A percentile compares a stretch with the other conserved stretches of the same genome.
phyloP scores from a whole-genome alignment of 2,113 vertebrate species.

The Istiophorus platypterus region DNA sequence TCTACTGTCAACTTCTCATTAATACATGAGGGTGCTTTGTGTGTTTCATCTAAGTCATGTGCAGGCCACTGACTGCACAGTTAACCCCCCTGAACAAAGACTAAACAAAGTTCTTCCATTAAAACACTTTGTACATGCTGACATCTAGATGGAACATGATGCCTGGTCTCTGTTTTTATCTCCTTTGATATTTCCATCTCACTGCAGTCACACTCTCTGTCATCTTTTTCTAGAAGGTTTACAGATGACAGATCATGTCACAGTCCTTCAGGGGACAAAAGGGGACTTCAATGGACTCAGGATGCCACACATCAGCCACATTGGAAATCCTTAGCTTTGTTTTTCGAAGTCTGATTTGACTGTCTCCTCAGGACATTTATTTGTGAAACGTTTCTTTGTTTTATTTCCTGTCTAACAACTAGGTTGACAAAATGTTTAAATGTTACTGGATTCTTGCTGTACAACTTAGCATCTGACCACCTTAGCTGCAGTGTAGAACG shows the following conservation, averaged over 20 bases:
- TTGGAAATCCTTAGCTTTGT: neutral
- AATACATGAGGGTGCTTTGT: conserved; percentile 48
- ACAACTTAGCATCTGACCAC: too few relatives aligned
- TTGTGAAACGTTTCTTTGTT: neutral
- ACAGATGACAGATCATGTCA: neutral
- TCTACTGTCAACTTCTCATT: conserved; percentile 40
- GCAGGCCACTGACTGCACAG: conserved; percentile 1
- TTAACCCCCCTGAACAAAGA: conserved; percentile 9
- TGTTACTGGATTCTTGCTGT: too few relatives aligned
- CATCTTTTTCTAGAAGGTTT: conserved; percentile 11
- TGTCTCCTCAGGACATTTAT: neutral
- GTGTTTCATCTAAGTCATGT: conserved; percentile 28
- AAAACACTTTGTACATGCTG: conserved; percentile 33
- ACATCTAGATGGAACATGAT: conserved; percentile 31
- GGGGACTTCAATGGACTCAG: neutral
- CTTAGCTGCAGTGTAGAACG: too few relatives aligned
- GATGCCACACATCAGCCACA: neutral
- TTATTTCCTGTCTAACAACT: too few relatives aligned
- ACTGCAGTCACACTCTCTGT: neutral
- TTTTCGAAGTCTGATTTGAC: too few relatives aligned
- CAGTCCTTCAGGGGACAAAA: neutral
- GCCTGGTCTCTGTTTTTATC: neutral
- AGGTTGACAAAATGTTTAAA: too few relatives aligned
- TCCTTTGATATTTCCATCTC: conserved; percentile 1
- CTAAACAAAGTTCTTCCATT: conserved; percentile 50